Base-by-base conservation (phyloP, 2,797 vertebrate species). In the Enteromius trimaculatus region DNA sequence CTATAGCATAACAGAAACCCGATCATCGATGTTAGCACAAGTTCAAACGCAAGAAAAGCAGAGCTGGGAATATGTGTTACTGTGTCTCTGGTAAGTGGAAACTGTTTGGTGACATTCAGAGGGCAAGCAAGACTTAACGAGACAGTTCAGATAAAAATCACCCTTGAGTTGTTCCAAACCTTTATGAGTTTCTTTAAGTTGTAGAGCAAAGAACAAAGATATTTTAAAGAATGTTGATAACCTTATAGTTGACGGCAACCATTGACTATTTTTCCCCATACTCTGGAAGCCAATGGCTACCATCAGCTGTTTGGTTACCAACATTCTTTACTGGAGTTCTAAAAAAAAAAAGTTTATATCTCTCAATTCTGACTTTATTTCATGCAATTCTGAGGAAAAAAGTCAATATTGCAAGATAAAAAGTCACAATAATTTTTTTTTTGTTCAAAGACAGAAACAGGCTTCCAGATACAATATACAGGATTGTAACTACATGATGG, bases 1-100 rank as follows among this genome's bases (percentile, higher is more conserved):
- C 42, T 81, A 42, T 31, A 51, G 3, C 62, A 42, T 60, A 65
- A 75, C 58, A 81, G 29, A 82, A 65, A 65, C 60, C 69, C 26
- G 26, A 62, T 70, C 79, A 60, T 80, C 4, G 0, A 34, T 42
- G 65, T 80, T 14, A 29, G 34, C 14, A 11, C 44, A 14, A 64
- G 29, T 37, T 42, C 39, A 17, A 37, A 6, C 1, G 39, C 53
- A 47, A 34, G 69, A 34, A 55, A 42, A 62, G 26, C 3, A 0
- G 11, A 80, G 34, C n/a, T 42, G 74, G 42, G 44, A 66, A 51
- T 65, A n/a, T 55, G 71, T 53, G 60, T 72, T n/a, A 19, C 23
- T 49, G 55, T 29, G 65, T 16, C 23, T 68, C 2, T 53, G 37
- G 34, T 31, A 70, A 29, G 13, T 44, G 3, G 26, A 47, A 69